Conservation (phyloP, 2,797 vertebrate species). For the Odontamblyopus rebecca region DNA sequence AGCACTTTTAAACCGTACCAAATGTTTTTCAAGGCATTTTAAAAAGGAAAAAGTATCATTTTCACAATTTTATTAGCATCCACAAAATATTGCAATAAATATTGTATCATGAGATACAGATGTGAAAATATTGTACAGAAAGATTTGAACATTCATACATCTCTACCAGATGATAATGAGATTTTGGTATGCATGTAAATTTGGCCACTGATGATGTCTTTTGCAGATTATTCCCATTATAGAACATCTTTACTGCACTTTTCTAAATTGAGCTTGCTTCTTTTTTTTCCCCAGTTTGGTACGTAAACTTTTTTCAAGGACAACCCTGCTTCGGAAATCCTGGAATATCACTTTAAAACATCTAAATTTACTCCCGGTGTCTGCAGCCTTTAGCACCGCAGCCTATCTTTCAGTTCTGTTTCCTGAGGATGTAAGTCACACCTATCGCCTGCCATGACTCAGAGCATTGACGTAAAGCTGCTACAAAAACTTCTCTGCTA, state of each 20-base stretch:
- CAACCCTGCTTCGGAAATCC: conserved; percentile 4
- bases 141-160: too few species aligned
- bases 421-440: conserved; percentile 47
- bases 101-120: too few species aligned
- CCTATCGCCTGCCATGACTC: conserved; percentile 26
- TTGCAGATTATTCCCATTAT: not conserved
- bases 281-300: too few species aligned
- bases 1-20: too few species aligned
- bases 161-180: not conserved
- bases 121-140: too few species aligned
- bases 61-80: too few species aligned
- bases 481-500: conserved; percentile 36
- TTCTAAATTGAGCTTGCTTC: not conserved
- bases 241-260: not conserved
- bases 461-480: conserved; percentile 35
- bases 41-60: too few species aligned
- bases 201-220: not conserved
- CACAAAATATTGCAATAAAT: too few species aligned
- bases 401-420: conserved; percentile 38
- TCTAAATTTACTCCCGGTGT: conserved; percentile 6
- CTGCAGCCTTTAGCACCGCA: conserved; percentile 8
- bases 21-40: too few species aligned
- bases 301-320: not conserved
- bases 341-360: conserved; percentile 19
- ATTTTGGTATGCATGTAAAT: not conserved